Conservation (phyloP, 1,140 invertebrate genomes). For the Drosophila fuyamai region DNA sequence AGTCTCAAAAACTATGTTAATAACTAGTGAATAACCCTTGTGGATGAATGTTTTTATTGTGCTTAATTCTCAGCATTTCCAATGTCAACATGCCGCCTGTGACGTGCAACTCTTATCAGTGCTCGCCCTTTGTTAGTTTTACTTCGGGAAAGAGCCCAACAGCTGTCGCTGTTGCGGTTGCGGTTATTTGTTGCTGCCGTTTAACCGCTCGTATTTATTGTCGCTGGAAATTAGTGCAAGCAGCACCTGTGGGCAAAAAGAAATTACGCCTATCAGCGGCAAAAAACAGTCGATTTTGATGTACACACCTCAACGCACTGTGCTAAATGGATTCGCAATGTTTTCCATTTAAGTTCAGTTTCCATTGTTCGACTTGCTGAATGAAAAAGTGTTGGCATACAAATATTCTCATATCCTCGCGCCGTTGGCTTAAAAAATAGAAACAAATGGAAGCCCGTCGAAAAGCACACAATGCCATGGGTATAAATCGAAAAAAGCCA, state of each 20-base stretch:
- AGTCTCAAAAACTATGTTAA: too few species aligned
- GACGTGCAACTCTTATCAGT: conserved; percentile 37
- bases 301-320: conserved; percentile 12
- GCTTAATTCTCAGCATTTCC: neutral
- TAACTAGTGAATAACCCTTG: neutral
- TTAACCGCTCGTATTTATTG: conserved; percentile 2
- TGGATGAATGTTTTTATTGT: neutral
- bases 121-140: conserved; percentile 17
- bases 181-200: conserved; percentile 43
- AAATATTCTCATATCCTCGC: conserved; percentile 31
- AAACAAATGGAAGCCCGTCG: conserved; percentile 41
- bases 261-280: conserved; percentile 13
- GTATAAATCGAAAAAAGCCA: conserved; percentile 23
- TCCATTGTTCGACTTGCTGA: conserved; percentile 18
- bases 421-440: conserved; percentile 7
- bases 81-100: conserved; percentile 8
- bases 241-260: conserved; percentile 28
- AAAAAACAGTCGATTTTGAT: conserved; percentile 39
- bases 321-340: conserved; percentile 35
- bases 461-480: conserved; percentile 29
- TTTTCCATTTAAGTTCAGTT: conserved; percentile 34
- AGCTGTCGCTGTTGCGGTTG: conserved; percentile 69
- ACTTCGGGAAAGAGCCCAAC: conserved; percentile 36
- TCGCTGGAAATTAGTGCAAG: conserved; percentile 21
- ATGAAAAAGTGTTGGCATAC: conserved; percentile 26